Evolutionary conservation across 1,140 invertebrate genomes (phyloP).

Genomic region (Anastrepha ludens): DNA sequence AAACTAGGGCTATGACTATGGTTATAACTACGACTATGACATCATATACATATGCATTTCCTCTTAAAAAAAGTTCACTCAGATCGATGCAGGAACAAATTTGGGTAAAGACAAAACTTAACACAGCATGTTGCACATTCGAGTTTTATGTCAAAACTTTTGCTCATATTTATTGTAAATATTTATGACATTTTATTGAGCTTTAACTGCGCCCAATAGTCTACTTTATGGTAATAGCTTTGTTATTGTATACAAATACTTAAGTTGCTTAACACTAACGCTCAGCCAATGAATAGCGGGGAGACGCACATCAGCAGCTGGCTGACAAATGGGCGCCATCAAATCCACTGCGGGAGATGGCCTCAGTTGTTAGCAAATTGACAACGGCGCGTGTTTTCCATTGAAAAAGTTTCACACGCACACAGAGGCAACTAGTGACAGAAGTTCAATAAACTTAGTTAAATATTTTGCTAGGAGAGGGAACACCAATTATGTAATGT

Average conservation of each 20-base stretch:
- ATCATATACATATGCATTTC: too few species aligned
- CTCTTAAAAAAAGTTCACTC: too few species aligned
- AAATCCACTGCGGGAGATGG: constrained; percentile 7
- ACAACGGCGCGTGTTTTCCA: constrained; percentile 36
- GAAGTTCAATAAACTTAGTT: neutral
- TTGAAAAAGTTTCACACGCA: constrained; percentile 14
- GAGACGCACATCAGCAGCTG: neutral
- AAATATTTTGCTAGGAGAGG: neutral
- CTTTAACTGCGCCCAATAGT: constrained; percentile 19
- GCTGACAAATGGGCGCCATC: constrained; percentile 34
- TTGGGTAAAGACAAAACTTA: too few species aligned
- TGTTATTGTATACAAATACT: constrained; percentile 37
- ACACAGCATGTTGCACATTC: neutral
- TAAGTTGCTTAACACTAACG: neutral
- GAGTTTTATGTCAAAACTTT: constrained; percentile 31
- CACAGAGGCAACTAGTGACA: neutral
- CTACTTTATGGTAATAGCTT: constrained; percentile 39
- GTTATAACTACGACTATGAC: too few species aligned
- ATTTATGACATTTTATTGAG: constrained; percentile 9
- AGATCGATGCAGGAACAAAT: too few species aligned
- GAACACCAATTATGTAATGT: too few species aligned
- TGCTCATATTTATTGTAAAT: constrained; percentile 10
- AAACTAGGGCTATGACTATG: too few species aligned
- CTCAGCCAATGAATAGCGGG: neutral
- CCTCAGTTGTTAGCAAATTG: neutral